Base-by-base conservation (phyloP, 2,797 vertebrate genomes). In the Pyrocephalus nanus region DNA sequence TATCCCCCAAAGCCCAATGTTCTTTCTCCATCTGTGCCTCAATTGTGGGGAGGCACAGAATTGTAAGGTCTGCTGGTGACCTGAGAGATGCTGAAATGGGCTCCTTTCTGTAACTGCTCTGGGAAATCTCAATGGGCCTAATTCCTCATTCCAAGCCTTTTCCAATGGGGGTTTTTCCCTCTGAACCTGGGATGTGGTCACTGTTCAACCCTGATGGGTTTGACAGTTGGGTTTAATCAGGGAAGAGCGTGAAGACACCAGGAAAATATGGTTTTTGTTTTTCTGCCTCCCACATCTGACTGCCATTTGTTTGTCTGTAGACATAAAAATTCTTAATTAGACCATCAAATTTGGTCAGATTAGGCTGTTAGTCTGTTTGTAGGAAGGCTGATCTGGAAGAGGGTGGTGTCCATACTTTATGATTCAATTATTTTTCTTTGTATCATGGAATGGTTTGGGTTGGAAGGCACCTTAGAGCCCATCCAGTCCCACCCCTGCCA, bases 1-100 rank as follows among this genome's bases (percentile, higher is more conserved):
- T 96, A 85, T 94, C 55, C 91, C 80, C 95, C 70, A 74, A 90
- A 96, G 61, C 65, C 92, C 43, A 54, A 60, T 93, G 93, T 88
- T 88, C 90, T 96, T 72, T 66, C 19, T 91, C 38, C 92, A 96
- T 95, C 91, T 95, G 82, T 12, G 82, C 69, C 71, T 95, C 89
- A 85, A 62, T 83, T 95, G 92, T 57, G 38, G 89, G 71, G 29
- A 90, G 67, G 42, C 36, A 80, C 51, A 77, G 82, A 75, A 92
- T 95, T 50, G 67, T 78, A 90, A 76, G 8, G 50, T 74, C 57
- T 65, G 53, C 89, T 90, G 65, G 64, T 95, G 95, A 94, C 88
- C 94, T 95, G 86, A 54, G 84, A 64, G 70, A 16, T 32, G 90
- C 50, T 91, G 74, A 91, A 78, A 55, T 36, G 40, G 21, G 54